Evolutionary conservation across 2,888 invertebrate genomes (phyloP), one percentile per base, ranked within the genome.

Genomic region (Meganola albula): DNA sequence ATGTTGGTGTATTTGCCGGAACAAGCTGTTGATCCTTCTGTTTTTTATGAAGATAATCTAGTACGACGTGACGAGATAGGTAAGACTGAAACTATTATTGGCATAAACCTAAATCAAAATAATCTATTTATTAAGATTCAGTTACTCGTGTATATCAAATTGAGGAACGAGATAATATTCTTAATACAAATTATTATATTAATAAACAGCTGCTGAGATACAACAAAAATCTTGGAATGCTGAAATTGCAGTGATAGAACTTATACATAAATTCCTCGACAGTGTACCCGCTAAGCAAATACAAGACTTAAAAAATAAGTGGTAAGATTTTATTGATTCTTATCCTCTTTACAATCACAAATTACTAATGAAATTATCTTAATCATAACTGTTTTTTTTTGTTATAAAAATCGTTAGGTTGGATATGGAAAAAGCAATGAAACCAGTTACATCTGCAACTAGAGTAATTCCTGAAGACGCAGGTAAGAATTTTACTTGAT

Each of bases 261-360:
- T 96, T 16, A 91, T 95, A 12, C 89, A 93, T 48, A 92, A 92
- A 73, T 94, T 95, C 57, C 78, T 94, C 37, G 87, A 87, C 13
- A 87, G 89, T 16, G 88, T 90, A 31, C 88, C 80, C 39, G 88
- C 88, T 40, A 88, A 87, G 39, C 87, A 74, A 48, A 87, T 89
- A 33, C 83, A 88, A 46, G 87, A 79, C 55, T 72, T 87, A 34
- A 91, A 89, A 62, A 89, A 88, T 63, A 86, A 87, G 40, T 92
- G 88, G 92, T 80, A 63, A 56, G 20, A n/a, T 7, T 20, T 20
- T 5, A 5, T 20, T 20, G 7, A 7, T 20, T 20, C 8, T 20
- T 16, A 5, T 4, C 6, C 16, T 4, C 16, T 16, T 16, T 16
- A 16, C 16, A n/a, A n/a, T n/a, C n/a, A n/a, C n/a, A n/a, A n/a